Evolutionary conservation across 2,888 invertebrate species (phyloP), one percentile per base, ranked within the genome.

Genomic region (Xanthia togata): DNA sequence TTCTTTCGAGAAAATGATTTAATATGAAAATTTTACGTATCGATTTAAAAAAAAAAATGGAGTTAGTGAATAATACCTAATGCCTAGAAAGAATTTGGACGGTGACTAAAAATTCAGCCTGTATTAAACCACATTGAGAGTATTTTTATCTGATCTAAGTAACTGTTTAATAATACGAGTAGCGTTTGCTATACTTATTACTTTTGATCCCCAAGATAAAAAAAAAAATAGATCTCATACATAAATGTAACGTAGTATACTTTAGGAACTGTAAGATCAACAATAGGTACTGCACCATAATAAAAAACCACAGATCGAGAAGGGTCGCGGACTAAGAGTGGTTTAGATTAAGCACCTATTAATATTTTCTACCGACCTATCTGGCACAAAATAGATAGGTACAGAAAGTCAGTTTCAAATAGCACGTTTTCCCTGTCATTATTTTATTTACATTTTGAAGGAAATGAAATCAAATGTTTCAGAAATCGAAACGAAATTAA

Each of bases 301-400:
- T 73, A 74, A 53, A 69, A 62, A 62, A 81, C 65, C 84, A 57
- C 57, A 44, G 50, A 74, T 84, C 44, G 70, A 62, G 50, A 55
- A 85, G 55, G 78, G 73, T 59, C 73, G 59, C 12, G 47, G n/a
- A 63, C 31, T 81, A 41, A 44, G 12, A 35, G 12, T 55, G 70
- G 67, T 60, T 81, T 63, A 67, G 26, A 73, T 73, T 70, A 57
- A 77, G 76, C 53, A 59, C 41, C 70, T 85, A 77, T 83, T 85
- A 82, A 77, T 63, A 47, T 65, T 60, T 47, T 38, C 23, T n/a
- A 44, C 41, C 65, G 11, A 31, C 20, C n/a, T 55, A 31, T 47
- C 4, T 17, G 47, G 6, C 1, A 57, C 31, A 12, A 44, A 2
- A 35, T 23, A 17, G 2, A 31, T 38, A 35, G 2, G 0, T 1